Conservation (phyloP, 2,113 vertebrate genomes). For the Pterophyllum scalare region DNA sequence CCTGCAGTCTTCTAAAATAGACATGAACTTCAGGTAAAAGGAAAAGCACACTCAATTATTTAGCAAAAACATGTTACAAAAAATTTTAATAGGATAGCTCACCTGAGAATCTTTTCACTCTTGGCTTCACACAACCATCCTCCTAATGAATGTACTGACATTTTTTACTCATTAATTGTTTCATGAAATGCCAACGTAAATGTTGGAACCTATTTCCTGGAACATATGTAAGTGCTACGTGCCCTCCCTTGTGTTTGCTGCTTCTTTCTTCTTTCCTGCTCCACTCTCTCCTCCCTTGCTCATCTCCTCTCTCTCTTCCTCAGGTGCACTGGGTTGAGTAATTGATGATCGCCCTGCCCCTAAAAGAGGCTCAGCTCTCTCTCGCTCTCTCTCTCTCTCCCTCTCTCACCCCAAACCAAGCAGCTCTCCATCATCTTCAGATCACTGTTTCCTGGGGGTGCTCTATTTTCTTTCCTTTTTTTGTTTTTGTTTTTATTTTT, state of each 20-base stretch:
- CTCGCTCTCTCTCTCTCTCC: neutral
- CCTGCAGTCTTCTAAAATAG: neutral
- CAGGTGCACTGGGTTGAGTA: neutral
- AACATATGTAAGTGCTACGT: neutral
- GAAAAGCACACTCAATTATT: neutral
- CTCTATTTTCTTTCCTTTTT: neutral
- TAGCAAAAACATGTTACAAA: neutral
- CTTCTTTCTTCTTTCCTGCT: neutral
- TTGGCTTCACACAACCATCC: neutral
- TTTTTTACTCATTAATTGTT: neutral
- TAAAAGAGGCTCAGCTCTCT: neutral
- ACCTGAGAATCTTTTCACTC: neutral
- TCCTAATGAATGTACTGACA: neutral
- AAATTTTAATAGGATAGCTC: neutral
- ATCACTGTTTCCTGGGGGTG: neutral
- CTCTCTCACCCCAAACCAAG: neutral
- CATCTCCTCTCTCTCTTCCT: neutral
- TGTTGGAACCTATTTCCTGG: neutral
- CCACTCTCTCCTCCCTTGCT: neutral
- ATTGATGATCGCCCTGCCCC: neutral
- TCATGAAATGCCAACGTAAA: neutral
- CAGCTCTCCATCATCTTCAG: neutral
- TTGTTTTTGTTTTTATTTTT: neutral
- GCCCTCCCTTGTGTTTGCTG: neutral
- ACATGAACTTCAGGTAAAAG: neutral